Percentiles rank a stretch among this genome's conserved stretches.
phyloP scores from a whole-genome alignment of 2,888 invertebrate species.

The Monochamus alternatus region DNA sequence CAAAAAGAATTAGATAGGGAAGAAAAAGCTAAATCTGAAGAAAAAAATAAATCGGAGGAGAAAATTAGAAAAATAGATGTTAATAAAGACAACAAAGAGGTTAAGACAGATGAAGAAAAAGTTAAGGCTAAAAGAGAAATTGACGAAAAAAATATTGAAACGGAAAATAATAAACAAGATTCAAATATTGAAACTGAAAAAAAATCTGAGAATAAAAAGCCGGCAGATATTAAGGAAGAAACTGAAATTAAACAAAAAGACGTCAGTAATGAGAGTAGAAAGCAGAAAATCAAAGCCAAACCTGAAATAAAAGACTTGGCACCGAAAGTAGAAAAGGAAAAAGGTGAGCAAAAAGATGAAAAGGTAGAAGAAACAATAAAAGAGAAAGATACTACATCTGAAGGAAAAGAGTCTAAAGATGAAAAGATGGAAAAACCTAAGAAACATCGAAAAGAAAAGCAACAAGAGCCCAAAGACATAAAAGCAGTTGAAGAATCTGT shows the following conservation, averaged over 20 bases:
- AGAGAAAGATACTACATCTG: slow-evolving; percentile 45
- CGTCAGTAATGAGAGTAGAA: not conserved
- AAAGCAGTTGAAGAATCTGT: not conserved
- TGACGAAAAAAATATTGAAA: not conserved
- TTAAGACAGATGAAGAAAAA: not conserved
- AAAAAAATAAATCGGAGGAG: not conserved
- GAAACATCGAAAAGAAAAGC: slow-evolving; percentile 43
- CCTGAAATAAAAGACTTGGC: slow-evolving; percentile 49
- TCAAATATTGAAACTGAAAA: slow-evolving; percentile 13
- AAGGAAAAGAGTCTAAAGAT: slow-evolving; percentile 42
- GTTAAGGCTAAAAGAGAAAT: not conserved
- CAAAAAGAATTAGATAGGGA: not conserved
- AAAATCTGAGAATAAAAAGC: slow-evolving; percentile 39
- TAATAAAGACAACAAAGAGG: not conserved
- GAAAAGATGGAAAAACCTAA: slow-evolving; percentile 42
- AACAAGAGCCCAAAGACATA: slow-evolving; percentile 27
- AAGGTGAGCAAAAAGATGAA: slow-evolving; percentile 45
- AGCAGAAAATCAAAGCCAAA: slow-evolving; percentile 26
- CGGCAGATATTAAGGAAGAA: not conserved
- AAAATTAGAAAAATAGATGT: not conserved
- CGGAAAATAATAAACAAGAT: no score
- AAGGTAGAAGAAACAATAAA: slow-evolving; percentile 40
- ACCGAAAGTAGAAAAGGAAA: slow-evolving; percentile 45
- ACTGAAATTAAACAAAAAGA: slow-evolving; percentile 19
- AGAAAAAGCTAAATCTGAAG: not conserved